Percentiles rank a stretch among this genome's conserved stretches.
Conservation (phyloP, 2,888 invertebrate species). For the Spodoptera picta region DNA sequence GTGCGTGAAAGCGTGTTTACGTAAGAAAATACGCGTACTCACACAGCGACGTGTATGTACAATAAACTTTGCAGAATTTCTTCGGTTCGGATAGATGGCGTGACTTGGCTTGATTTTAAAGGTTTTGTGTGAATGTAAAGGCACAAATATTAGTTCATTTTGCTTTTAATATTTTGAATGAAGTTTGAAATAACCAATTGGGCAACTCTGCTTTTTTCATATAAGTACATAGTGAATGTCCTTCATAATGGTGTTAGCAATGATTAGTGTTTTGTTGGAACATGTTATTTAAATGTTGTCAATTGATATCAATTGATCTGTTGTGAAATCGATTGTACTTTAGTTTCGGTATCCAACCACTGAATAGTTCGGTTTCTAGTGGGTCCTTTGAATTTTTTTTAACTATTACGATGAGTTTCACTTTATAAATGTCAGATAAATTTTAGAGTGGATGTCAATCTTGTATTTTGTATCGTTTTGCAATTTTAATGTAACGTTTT, state of each 20-base stretch:
- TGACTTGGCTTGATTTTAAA: conserved; percentile 37
- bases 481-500: no score
- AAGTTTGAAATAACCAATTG: no score
- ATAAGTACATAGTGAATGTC: background rate
- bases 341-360: conserved; percentile 36
- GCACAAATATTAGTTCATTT: conserved; percentile 37
- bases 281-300: background rate
- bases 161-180: background rate
- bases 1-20: conserved; percentile 59
- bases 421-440: conserved; percentile 38
- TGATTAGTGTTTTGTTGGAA: background rate
- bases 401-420: conserved; percentile 49
- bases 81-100: conserved; percentile 74
- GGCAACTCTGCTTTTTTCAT: background rate
- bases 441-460: conserved; percentile 19
- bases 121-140: conserved; percentile 17
- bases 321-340: conserved; percentile 55
- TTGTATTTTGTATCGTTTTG: conserved; percentile 15
- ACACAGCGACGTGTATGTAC: conserved; percentile 58
- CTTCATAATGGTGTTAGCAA: background rate
- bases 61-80: conserved; percentile 52
- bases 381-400: conserved; percentile 51
- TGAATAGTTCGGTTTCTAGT: conserved; percentile 29
- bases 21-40: conserved; percentile 53
- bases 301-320: conserved; percentile 10